Base-by-base conservation (phyloP, 2,797 vertebrate species). In the Masticophis lateralis region DNA sequence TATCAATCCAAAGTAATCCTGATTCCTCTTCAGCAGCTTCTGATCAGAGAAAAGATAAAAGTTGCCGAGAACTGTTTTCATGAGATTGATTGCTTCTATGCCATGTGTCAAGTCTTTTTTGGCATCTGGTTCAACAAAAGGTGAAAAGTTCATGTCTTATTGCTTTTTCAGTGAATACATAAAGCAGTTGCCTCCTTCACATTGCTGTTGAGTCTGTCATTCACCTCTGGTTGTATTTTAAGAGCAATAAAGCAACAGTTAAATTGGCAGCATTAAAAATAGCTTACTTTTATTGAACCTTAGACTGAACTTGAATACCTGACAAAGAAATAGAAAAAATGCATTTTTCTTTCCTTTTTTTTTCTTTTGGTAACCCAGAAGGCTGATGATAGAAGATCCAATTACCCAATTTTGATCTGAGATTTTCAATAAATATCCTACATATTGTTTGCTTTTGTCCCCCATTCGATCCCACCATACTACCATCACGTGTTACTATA, bases 81-180 rank as follows among this genome's bases (percentile, higher is more conserved):
- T 95, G 96, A 96, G 91, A 94, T 94, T 96, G 95, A 96, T 97
- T 95, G 95, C 95, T 94, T 96, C 90, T 92, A 90, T 96, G 96
- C 92, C 92, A 96, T 94, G 97, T 95, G 91, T 90, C 93, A 94
- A 93, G 90, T 89, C 74, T 95, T 96, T 97, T 93, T 94, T 0
- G 83, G 94, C 95, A 91, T 93, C 61, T 94, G 92, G 91, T 94
- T 94, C 92, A 18, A 28, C 89, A 94, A 94, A 96, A 96, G 96
- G 95, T 94, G 95, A 93, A 96, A 96, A 94, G 93, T 97, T 97
- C 91, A 96, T 27, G 94, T 93, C 88, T 95, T 97, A 95, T 96
- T 97, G 97, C 95, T 97, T 97, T 97, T 95, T 95, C 96, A 96
- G 96, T 97, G 97, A 97, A 97, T 95, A 94, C 93, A 91, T 96